Evolutionary conservation across 2,888 invertebrate genomes (phyloP).

Genomic region (Coremacera marginata): DNA sequence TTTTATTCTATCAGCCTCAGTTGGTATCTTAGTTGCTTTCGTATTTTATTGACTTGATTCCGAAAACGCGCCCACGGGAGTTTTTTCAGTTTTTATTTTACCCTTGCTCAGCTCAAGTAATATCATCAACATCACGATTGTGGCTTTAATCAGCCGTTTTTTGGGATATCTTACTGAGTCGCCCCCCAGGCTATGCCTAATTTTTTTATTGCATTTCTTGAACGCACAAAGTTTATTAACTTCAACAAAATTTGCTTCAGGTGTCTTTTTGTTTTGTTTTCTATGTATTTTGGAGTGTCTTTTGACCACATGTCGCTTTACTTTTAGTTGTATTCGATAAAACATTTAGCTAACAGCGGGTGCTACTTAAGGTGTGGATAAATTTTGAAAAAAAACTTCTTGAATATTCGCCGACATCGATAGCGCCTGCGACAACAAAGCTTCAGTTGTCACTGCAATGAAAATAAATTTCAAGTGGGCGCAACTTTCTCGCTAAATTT

Average conservation of each 20-base stretch:
- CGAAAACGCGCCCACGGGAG: conserved; percentile 59
- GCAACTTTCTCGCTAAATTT: too few species aligned
- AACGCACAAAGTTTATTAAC: background rate
- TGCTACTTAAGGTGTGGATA: too few species aligned
- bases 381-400: too few species aligned
- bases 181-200: background rate
- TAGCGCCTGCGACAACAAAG: too few species aligned
- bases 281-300: background rate
- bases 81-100: conserved; percentile 5
- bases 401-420: too few species aligned
- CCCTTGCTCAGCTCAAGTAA: too few species aligned
- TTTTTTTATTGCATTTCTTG: background rate
- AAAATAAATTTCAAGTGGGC: too few species aligned
- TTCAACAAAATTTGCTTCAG: background rate
- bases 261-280: background rate
- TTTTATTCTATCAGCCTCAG: background rate
- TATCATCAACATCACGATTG: too few species aligned
- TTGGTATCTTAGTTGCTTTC: conserved; percentile 46
- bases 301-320: too few species aligned
- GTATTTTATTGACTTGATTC: conserved; percentile 60
- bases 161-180: conserved; percentile 40
- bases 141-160: background rate
- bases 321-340: too few species aligned
- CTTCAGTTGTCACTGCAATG: too few species aligned
- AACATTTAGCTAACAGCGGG: too few species aligned